phyloP scores from a whole-genome alignment of 2,888 invertebrate genomes.

The Nomada goodeniana region DNA sequence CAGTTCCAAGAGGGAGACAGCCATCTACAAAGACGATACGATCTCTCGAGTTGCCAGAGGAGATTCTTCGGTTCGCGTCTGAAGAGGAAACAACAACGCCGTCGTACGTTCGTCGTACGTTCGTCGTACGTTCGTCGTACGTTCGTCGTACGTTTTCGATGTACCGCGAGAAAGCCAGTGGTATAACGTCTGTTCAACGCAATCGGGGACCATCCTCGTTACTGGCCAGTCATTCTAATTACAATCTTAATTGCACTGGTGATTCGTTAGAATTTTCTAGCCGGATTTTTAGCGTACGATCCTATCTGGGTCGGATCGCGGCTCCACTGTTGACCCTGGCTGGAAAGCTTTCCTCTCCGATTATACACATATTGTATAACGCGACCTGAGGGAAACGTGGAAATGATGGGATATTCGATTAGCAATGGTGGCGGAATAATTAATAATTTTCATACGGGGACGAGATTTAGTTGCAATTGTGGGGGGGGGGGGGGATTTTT shows the following conservation, averaged over 20 bases:
- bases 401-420: neutral
- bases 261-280: slow-evolving; percentile 38
- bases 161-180: slow-evolving; percentile 35
- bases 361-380: neutral
- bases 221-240: slow-evolving; percentile 43
- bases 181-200: neutral
- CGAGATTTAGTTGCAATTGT: no score
- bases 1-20: slow-evolving; percentile 7
- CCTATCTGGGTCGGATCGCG: slow-evolving; percentile 21
- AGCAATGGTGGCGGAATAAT: no score
- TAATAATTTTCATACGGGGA: no score
- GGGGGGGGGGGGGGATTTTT: no score
- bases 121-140: slow-evolving; percentile 6
- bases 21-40: slow-evolving; percentile 34
- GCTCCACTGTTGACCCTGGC: slow-evolving; percentile 16
- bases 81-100: slow-evolving; percentile 16
- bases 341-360: slow-evolving; percentile 22
- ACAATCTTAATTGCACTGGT: slow-evolving; percentile 32
- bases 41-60: slow-evolving; percentile 25
- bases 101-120: neutral
- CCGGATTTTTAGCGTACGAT: neutral
- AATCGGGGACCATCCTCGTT: neutral
- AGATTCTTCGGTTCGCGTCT: slow-evolving; percentile 21
- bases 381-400: neutral
- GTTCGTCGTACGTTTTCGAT: slow-evolving; percentile 7